Base-by-base conservation (phyloP, 2,888 invertebrate species). In the Drosophila longiperda region DNA sequence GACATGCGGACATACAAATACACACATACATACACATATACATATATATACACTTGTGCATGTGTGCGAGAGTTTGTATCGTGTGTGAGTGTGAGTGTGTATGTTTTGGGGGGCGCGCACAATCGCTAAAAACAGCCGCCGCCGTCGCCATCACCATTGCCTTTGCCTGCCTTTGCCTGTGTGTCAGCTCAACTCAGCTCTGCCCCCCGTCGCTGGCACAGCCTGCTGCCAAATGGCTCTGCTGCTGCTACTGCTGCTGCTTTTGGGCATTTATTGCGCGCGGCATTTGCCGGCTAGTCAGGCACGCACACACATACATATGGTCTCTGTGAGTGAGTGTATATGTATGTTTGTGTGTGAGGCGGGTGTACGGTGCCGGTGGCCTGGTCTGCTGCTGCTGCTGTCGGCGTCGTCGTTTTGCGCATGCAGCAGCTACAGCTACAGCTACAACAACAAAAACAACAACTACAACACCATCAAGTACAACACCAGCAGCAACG, bases 81-180 rank as follows among this genome's bases (percentile, higher is more conserved):
- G 66, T 70, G 45, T 54, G 50, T 65, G 40, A 64, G 52, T 73
- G 45, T 61, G 45, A 63, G 59, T 58, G 62, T 34, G 29, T 75
- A 71, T 78, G 78, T 78, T 78, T 70, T 78, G 60, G 83, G 80
- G 80, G 78, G 82, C 81, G 85, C 84, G 86, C 76, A 84, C 86
- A 84, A 85, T 74, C 87, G 85, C 85, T 86, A 87, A 86, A 86
- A 86, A 84, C 85, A 83, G 87, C 87, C 84, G 87, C 83, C 82
- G 83, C 74, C 82, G 68, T 74, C 71, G 69, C 54, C 69, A 68
- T 42, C 71, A 34, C 36, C 62, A 69, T 52, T 50, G 73, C 70
- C 74, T 76, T 45, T 29, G 29, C 49, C 29, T 49, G 49, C 34
- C 34, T 36, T 12, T 49, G 55, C 55, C 55, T 55, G 54, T 55